Percentiles rank a stretch among this genome's conserved stretches.
Conservation (phyloP, 2,888 invertebrate species). For the Cancer borealis region DNA sequence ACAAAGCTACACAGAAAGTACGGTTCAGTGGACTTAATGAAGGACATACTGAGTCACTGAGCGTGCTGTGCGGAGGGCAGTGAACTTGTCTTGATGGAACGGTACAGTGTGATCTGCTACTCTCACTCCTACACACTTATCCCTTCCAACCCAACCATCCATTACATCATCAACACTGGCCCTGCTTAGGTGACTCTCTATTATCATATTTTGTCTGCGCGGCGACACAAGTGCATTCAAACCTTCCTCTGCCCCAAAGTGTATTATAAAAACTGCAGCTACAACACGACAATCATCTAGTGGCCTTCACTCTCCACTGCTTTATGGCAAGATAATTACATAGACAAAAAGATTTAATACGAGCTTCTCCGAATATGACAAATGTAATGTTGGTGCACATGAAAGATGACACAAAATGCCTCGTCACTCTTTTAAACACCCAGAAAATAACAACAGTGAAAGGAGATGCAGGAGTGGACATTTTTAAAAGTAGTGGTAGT, state of each 20-base stretch:
- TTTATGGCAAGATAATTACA: background rate
- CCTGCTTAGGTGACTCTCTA: background rate
- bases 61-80: background rate
- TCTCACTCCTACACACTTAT: background rate
- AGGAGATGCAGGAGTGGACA: background rate
- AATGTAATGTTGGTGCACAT: background rate
- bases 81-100: background rate
- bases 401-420: background rate
- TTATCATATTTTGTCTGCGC: background rate
- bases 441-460: background rate
- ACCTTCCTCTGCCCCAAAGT: background rate
- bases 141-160: background rate
- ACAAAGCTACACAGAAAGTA: conserved; percentile 1
- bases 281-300: background rate
- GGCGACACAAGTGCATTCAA: background rate
- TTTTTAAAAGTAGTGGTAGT: background rate
- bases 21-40: conserved; percentile 22
- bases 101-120: background rate
- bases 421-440: conserved; percentile 4
- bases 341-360: background rate
- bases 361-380: background rate
- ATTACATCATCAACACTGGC: background rate
- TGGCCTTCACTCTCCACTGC: background rate
- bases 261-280: background rate
- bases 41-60: background rate